Base-by-base conservation (phyloP, 2,888 invertebrate genomes). In the Dicycla oo region DNA sequence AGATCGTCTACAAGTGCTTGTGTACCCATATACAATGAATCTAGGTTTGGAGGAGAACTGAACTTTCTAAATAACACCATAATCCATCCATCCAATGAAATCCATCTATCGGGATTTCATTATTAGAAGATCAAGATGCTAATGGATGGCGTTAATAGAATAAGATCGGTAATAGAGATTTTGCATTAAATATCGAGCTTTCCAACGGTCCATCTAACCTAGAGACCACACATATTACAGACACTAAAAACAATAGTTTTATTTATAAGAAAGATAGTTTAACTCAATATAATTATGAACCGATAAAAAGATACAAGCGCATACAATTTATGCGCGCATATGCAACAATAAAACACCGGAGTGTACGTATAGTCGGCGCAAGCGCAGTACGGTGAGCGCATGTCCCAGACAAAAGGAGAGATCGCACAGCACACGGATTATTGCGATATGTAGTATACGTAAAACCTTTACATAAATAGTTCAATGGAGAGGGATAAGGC, bases 271-370 rank as follows among this genome's bases (percentile, higher is more conserved):
- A 73, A 23, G 13, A 68, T 43, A 13, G 15, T 15, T 15, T 4
- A 15, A 62, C 34, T 62, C 63, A 78, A 53, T 30, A 80, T 69
- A 80, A 80, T 80, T 80, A 80, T 60, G 56, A 74, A 78, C 66
- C 69, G 49, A 80, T 80, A 82, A 78, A 72, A 74, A 53, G 82
- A 78, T 66, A 74, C 62, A 69, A 69, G 60, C 34, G 4, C 56
- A 49, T 40, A 78, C 63, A 83, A 72, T 83, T 77, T 83, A 83
- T 85, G 74, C 71, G 45, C 79, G 86, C 90, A 89, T 91, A 90
- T 91, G 91, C 87, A 88, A 91, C 88, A 88, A 92, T 92, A 91
- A 91, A 91, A 91, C 91, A 86, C 77, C 75, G 79, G 79, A 73
- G 78, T 69, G 82, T 73, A 78, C 67, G n/a, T 43, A 62, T 74